Evolutionary conservation across 1,140 invertebrate species (phyloP).

Genomic region (Polyergus mexicanus): DNA sequence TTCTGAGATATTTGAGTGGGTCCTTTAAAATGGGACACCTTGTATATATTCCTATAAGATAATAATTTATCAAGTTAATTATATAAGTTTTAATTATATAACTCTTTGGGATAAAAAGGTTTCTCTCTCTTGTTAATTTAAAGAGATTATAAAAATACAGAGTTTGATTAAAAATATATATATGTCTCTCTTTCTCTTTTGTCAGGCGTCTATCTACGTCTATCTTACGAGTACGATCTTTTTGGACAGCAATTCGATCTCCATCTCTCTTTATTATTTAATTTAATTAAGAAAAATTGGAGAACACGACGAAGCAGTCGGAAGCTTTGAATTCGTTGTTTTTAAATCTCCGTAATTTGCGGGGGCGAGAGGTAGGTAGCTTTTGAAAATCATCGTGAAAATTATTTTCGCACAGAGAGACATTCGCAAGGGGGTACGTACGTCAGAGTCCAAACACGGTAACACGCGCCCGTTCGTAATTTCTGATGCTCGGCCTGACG

Average conservation of each 20-base stretch:
- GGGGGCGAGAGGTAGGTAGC: background rate
- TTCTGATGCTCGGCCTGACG: background rate
- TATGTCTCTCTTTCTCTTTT: background rate
- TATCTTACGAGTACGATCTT: background rate
- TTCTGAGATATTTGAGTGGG: too few relatives aligned
- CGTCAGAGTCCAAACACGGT: background rate
- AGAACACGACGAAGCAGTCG: background rate
- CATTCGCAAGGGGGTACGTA: background rate
- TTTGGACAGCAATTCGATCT: background rate
- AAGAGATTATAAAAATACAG: too few relatives aligned
- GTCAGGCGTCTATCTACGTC: background rate
- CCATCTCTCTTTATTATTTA: background rate
- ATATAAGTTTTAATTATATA: too few relatives aligned
- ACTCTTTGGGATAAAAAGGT: too few relatives aligned
- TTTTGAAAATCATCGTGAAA: background rate
- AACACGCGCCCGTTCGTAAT: conserved; percentile 2
- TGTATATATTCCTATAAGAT: too few relatives aligned
- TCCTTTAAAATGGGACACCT: too few relatives aligned
- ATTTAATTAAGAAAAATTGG: background rate
- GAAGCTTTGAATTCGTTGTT: background rate
- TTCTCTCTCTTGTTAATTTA: too few relatives aligned
- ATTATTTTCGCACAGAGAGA: background rate
- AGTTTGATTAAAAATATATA: too few relatives aligned
- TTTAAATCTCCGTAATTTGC: background rate
- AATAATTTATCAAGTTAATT: too few relatives aligned